Evolutionary conservation across 2,888 invertebrate genomes (phyloP), one percentile per base, ranked within the genome.

Genomic region (Labia minor): DNA sequence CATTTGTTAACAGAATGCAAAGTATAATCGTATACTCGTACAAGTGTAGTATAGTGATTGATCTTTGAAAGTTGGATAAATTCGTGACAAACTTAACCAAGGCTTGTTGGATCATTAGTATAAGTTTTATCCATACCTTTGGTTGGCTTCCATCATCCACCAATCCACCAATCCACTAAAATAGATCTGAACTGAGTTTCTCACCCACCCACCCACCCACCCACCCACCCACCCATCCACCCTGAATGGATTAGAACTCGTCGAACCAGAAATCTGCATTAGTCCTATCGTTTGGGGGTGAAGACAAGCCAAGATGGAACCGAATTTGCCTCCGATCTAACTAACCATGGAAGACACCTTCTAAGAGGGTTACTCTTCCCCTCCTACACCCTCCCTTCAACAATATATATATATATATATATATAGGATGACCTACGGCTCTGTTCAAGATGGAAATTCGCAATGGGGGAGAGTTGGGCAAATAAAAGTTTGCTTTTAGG

Each of bases 401-500:
- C 33, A n/a, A n/a, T n/a, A n/a, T n/a, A n/a, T n/a, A n/a, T n/a
- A n/a, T n/a, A n/a, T n/a, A n/a, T n/a, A n/a, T n/a, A 26, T 26
- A 26, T 8, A 8, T 8, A 26, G 26, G 8, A 26, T 26, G 26
- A 26, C 26, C 26, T 8, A 26, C 26, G 26, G 26, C 26, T 49
- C 49, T n/a, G 49, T 8, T 49, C 4, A 49, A 49, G n/a, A 49
- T 49, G 49, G 49, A 49, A 49, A 49, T 49, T 49, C 49, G n/a
- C 16, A 49, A 26, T 10, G 49, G 49, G n/a, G 49, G 8, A 8
- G 8, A 3, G 3, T 8, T 26, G 3, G 49, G 49, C 16, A 49
- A 49, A 49, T 49, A 49, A 49, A 49, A 49, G 49, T 49, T 49
- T 49, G 49, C 49, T 49, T 49, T 49, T 49, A 49, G 49, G 49